A percentile compares a stretch with the other conserved stretches of the same genome.
Conservation (phyloP, 1,140 invertebrate genomes). For the Lordiphosa mommai region DNA sequence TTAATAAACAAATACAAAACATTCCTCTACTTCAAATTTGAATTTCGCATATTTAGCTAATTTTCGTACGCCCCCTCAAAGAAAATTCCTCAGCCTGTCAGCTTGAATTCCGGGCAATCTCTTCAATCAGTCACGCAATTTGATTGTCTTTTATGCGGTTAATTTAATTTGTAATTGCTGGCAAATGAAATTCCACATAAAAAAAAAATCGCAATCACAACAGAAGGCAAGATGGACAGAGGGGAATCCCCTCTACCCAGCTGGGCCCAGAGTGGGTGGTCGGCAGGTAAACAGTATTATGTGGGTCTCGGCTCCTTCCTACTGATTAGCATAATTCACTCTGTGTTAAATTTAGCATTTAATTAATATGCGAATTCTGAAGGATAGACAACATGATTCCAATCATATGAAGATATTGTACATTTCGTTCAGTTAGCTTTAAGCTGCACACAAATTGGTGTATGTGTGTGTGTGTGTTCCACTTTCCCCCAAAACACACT, state of each 20-base stretch:
- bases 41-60: too few species aligned
- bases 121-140: slow-evolving; percentile 29
- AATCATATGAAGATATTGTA: too few species aligned
- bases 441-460: background rate
- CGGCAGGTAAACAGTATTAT: too few species aligned
- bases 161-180: slow-evolving; percentile 70
- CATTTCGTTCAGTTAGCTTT: too few species aligned
- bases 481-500: slow-evolving; percentile 48
- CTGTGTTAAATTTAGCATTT: slow-evolving; percentile 74
- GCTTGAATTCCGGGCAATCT: background rate
- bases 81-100: background rate
- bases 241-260: background rate
- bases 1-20: too few species aligned
- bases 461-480: slow-evolving; percentile 37
- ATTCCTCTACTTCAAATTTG: too few species aligned
- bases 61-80: too few species aligned
- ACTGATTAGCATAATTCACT: slow-evolving; percentile 75
- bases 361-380: slow-evolving; percentile 60
- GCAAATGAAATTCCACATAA: slow-evolving; percentile 43
- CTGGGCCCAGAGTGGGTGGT: too few species aligned
- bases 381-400: background rate
- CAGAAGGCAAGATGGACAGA: background rate
- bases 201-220: slow-evolving; percentile 51
- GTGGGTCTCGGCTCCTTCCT: background rate
- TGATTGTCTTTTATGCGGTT: slow-evolving; percentile 23